Conservation (phyloP, 2,113 vertebrate genomes). For the Ibidorhyncha struthersii region DNA sequence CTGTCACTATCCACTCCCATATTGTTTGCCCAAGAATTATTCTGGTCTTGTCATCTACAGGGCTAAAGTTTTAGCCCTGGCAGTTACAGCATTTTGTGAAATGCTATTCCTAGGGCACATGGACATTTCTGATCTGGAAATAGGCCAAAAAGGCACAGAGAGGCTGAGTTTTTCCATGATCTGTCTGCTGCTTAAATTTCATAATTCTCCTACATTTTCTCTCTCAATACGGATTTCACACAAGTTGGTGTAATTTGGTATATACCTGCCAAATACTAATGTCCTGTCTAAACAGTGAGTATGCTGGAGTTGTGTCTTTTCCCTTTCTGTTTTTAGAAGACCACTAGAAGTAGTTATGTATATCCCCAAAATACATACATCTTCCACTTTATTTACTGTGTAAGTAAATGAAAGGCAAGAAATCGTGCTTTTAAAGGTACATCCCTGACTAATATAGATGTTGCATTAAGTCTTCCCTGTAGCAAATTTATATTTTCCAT, state of each 20-base stretch:
- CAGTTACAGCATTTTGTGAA: neutral
- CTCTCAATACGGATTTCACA: neutral
- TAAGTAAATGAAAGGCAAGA: neutral
- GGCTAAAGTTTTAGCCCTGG: neutral
- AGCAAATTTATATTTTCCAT: neutral
- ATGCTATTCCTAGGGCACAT: neutral
- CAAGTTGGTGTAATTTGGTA: neutral
- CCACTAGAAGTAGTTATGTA: neutral
- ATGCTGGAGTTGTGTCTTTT: neutral
- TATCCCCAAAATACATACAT: neutral
- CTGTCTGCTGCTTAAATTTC: neutral
- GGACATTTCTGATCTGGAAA: neutral
- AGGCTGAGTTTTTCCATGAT: neutral
- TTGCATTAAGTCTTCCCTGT: neutral
- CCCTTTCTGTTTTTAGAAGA: neutral
- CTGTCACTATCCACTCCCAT: neutral
- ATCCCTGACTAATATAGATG: neutral
- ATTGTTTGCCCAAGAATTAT: neutral
- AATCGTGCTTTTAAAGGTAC: neutral
- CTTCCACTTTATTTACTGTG: neutral
- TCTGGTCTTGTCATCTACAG: neutral
- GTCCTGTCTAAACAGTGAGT: neutral
- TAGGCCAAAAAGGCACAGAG: neutral
- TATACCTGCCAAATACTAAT: neutral
- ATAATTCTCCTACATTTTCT: neutral